phyloP scores from a whole-genome alignment of 1,140 invertebrate species.

The Muscidifurax raptorellus region DNA sequence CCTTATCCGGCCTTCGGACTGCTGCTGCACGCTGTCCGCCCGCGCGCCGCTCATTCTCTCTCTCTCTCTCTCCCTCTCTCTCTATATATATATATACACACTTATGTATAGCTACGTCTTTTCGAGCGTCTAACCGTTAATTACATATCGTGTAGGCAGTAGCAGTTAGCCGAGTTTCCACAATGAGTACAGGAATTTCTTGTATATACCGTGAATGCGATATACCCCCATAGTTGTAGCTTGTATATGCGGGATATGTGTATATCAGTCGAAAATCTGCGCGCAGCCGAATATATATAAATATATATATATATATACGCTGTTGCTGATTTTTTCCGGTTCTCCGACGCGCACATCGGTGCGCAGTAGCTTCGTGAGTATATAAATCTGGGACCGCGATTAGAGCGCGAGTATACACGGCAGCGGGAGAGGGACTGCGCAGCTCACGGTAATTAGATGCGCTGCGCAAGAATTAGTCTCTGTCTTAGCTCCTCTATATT shows the following conservation, averaged over 20 bases:
- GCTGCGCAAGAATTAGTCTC: conserved; percentile 29
- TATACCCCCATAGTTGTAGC: too few relatives aligned
- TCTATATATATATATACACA: too few relatives aligned
- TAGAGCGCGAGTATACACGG: neutral
- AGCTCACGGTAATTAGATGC: conserved; percentile 31
- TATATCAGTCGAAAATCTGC: too few relatives aligned
- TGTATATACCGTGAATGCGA: neutral
- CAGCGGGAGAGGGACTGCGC: too few relatives aligned
- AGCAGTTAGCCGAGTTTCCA: neutral
- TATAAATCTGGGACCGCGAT: conserved; percentile 7
- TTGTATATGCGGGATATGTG: too few relatives aligned
- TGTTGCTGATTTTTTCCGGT: neutral
- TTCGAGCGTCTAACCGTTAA: too few relatives aligned
- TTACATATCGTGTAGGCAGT: neutral
- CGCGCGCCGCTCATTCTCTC: neutral
- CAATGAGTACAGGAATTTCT: neutral
- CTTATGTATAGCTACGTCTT: too few relatives aligned
- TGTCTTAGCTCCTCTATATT: conserved; percentile 9
- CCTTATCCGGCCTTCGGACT: conserved; percentile 59
- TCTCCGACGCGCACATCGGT: neutral
- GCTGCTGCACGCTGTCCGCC: conserved; percentile 37
- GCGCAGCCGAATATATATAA: too few relatives aligned
- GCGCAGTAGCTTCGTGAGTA: too few relatives aligned
- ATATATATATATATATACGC: too few relatives aligned
- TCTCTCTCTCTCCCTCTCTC: too few relatives aligned